Percentiles rank a stretch among this genome's conserved stretches.
Evolutionary conservation across 92 coral and sea anemone genomes (phyloP).

Genomic region (Umimayanthus kanabou): DNA sequence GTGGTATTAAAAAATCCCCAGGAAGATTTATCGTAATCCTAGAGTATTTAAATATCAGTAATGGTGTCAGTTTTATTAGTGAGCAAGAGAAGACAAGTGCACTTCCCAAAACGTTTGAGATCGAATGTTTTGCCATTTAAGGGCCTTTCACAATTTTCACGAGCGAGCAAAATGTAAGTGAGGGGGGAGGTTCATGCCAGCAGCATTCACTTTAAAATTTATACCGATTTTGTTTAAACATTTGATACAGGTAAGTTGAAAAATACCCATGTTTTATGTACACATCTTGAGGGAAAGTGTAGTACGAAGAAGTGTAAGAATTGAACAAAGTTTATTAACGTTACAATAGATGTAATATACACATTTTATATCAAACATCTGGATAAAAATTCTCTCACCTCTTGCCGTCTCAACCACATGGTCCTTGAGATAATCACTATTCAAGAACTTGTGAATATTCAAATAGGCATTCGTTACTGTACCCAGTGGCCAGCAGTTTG

Average conservation of each 20-base stretch:
- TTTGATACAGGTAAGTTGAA: neutral
- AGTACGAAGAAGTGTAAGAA: neutral
- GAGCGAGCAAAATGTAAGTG: no score
- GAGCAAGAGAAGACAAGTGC: no score
- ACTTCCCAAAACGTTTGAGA: no score
- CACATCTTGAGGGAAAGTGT: no score
- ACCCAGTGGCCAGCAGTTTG: slow-evolving; percentile 26
- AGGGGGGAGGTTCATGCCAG: no score
- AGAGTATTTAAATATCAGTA: neutral
- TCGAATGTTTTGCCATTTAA: no score
- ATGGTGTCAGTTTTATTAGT: neutral
- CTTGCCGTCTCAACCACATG: neutral
- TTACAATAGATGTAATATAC: neutral
- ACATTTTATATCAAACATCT: neutral
- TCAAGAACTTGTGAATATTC: slow-evolving; percentile 18
- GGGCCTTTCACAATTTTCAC: no score
- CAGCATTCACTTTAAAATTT: no score
- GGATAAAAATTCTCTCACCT: slow-evolving; percentile 12
- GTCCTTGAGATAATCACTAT: neutral
- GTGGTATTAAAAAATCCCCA: neutral
- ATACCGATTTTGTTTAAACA: neutral
- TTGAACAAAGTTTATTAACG: neutral
- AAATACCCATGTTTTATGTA: no score
- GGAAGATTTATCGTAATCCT: neutral
- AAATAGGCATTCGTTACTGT: slow-evolving; percentile 4